These are phyloP conservation scores for Ashinkailepas kermadecensis DNA, from an alignment of 2,888 invertebrate genomes.

Conservation along the genomic window DNA sequence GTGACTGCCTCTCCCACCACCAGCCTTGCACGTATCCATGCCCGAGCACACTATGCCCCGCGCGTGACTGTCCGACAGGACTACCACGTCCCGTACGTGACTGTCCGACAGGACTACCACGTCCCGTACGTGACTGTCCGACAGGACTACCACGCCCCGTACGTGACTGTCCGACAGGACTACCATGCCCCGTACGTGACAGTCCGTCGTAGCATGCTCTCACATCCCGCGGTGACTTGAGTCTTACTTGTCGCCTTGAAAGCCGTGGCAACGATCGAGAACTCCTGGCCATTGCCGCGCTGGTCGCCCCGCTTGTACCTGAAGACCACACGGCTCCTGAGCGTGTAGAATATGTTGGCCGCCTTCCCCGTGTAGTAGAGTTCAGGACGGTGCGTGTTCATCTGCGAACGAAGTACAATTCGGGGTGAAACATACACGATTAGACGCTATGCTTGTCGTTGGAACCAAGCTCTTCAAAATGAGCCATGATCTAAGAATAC, in stretches of 20 bases:
- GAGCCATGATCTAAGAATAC: too few species aligned
- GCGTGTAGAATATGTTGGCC: background rate
- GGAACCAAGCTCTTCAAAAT: too few species aligned
- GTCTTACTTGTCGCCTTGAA: background rate
- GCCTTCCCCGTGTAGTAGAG: background rate
- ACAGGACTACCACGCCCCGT: background rate
- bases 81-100: too few species aligned
- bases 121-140: background rate
- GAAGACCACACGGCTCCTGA: background rate
- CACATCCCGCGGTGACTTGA: background rate
- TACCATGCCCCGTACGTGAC: background rate
- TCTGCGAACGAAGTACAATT: background rate
- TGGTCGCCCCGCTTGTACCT: background rate
- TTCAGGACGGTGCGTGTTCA: background rate
- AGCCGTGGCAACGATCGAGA: background rate
- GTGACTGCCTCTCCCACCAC: too few species aligned
- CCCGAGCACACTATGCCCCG: too few species aligned
- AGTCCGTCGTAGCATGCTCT: background rate
- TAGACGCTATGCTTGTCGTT: too few species aligned
- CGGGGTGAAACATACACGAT: too few species aligned
- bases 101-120: background rate
- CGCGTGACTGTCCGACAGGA: too few species aligned
- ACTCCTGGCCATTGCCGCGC: background rate
- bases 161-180: too few species aligned
- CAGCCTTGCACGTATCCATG: too few species aligned